phyloP scores from a whole-genome alignment of 2,888 invertebrate species.

The Oscheius sp. region DNA sequence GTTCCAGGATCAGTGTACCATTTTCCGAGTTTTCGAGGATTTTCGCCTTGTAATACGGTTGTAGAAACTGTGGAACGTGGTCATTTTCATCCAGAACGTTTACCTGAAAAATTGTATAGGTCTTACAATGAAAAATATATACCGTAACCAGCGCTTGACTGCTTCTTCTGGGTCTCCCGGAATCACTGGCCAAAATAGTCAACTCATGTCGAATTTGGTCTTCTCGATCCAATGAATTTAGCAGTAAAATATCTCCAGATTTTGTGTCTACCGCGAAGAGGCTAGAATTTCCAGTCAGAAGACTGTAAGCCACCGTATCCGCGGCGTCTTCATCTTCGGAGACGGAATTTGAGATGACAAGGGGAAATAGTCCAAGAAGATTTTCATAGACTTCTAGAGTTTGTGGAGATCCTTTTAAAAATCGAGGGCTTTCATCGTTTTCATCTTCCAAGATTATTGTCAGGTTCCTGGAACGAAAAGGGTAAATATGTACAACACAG shows the following conservation, averaged over 20 bases:
- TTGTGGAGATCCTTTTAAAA: constrained; percentile 55
- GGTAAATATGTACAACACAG: neutral
- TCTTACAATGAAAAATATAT: neutral
- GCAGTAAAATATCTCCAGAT: constrained; percentile 44
- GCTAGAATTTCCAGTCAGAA: constrained; percentile 54
- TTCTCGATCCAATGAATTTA: constrained; percentile 49
- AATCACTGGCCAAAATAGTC: constrained; percentile 50
- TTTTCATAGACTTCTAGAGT: constrained; percentile 45
- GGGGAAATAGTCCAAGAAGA: constrained; percentile 35
- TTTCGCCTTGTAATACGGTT: constrained; percentile 73
- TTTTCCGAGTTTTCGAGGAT: constrained; percentile 75
- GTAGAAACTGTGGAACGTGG: constrained; percentile 76
- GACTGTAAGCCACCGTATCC: constrained; percentile 55
- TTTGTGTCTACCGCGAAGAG: constrained; percentile 55
- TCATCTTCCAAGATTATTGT: constrained; percentile 51
- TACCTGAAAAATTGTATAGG: constrained; percentile 36
- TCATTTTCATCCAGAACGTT: constrained; percentile 59
- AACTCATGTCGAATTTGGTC: constrained; percentile 42
- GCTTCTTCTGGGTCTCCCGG: constrained; percentile 38
- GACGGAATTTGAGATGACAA: constrained; percentile 30
- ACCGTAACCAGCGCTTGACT: constrained; percentile 34
- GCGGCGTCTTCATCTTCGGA: constrained; percentile 49
- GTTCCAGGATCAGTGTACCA: constrained; percentile 81
- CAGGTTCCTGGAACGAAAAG: constrained; percentile 36
- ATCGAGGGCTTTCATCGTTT: constrained; percentile 61